These are phyloP conservation scores for Apteryx owenii DNA, from an alignment of 2,113 vertebrate species.

Conservation along the genomic window DNA sequence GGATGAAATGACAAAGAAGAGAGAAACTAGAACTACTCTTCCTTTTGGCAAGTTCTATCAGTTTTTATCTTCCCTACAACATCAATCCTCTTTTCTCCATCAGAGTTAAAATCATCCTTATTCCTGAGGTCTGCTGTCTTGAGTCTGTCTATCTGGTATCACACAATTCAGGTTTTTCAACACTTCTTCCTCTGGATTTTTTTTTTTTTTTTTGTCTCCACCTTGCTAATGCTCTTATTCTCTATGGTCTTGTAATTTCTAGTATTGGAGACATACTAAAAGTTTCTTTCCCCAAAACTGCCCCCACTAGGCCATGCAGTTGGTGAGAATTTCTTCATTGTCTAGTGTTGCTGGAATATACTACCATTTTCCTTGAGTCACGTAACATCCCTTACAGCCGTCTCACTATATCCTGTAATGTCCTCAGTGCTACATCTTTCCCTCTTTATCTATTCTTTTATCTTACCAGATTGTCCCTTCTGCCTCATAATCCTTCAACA, in stretches of 20 bases:
- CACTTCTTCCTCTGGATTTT: background rate
- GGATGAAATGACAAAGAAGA: too few relatives aligned
- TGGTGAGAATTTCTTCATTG: background rate
- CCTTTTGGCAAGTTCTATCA: background rate
- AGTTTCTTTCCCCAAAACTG: background rate
- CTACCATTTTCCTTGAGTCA: background rate
- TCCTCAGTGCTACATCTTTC: background rate
- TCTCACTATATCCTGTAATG: background rate
- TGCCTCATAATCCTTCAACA: background rate
- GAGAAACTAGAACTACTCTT: background rate
- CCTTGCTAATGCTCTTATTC: background rate
- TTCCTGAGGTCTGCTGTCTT: background rate
- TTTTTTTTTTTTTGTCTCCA: background rate
- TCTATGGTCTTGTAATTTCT: background rate
- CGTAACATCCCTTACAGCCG: background rate
- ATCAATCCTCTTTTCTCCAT: background rate
- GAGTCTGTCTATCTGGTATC: background rate
- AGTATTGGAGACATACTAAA: background rate
- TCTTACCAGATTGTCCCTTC: background rate
- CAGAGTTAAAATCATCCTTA: background rate
- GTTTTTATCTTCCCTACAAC: background rate
- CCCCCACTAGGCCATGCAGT: accelerated
- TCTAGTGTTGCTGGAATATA: background rate
- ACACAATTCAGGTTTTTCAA: background rate
- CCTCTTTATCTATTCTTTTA: background rate